Evolutionary conservation across 2,797 vertebrate genomes (phyloP), one percentile per base, ranked within the genome.

Genomic region (Erpetoichthys calabaricus): DNA sequence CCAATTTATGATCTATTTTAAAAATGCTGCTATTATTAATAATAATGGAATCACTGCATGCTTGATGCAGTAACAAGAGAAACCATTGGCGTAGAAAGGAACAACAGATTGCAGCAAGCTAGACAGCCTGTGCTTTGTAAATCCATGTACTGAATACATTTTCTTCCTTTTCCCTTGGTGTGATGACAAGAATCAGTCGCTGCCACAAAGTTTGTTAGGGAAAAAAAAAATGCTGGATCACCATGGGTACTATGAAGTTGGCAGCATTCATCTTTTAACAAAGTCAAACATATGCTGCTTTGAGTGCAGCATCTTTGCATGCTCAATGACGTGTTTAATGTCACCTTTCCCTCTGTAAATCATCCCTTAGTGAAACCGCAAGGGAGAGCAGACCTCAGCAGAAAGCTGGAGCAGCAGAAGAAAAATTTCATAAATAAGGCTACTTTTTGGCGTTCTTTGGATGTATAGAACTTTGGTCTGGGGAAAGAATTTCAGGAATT

Each of bases 251-350:
- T 59, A 65, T 56, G 62, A 65, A 68, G 68, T 69, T 73, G 68
- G 64, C 70, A 73, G 71, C 66, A 71, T 73, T 74, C 73, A 74
- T 75, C 72, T 73, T 72, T 77, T 72, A 74, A 70, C 73, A 68
- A 71, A 76, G 76, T 79, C 73, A 73, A 72, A 75, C 73, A 75
- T 76, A 75, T 76, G 73, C 71, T 74, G 71, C 73, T 75, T 73
- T 68, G 72, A 76, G 75, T 72, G 73, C 71, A 66, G 74, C 73
- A 77, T 79, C 75, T 77, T 75, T 75, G 75, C 76, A 75, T 75
- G 73, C 73, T 76, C 75, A 73, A 74, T 75, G 75, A 77, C 72
- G 71, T 79, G 76, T 75, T 77, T 79, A 77, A 79, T 77, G 76
- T 77, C 75, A 79, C 75, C 73, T 79, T 76, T 77, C 75, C 73